These are phyloP conservation scores for Cantharis flavilabris DNA, from an alignment of 2,888 invertebrate species.

Conservation along the genomic window DNA sequence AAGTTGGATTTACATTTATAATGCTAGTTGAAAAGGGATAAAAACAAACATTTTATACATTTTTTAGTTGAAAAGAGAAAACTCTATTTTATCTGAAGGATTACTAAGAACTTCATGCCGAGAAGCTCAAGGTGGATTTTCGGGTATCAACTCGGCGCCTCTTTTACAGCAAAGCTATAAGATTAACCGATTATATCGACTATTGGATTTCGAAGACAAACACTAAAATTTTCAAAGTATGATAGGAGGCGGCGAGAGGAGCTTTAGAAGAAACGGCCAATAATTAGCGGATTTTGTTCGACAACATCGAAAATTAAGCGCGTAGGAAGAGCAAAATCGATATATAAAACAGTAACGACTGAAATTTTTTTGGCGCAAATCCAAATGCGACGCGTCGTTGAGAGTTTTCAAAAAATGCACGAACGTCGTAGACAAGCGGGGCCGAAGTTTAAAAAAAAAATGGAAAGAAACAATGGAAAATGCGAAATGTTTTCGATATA, in stretches of 20 bases:
- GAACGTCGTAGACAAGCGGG: background rate
- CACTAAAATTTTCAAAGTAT: background rate
- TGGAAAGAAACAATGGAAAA: conserved; percentile 12
- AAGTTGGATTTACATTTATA: conserved; percentile 7
- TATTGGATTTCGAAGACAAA: conserved; percentile 9
- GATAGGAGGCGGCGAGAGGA: background rate
- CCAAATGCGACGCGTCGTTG: background rate
- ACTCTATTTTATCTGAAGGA: conserved; percentile 8
- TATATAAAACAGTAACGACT: background rate
- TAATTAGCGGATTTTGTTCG: background rate
- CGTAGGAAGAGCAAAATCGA: background rate
- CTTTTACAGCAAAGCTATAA: conserved; percentile 21
- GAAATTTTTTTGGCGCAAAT: background rate
- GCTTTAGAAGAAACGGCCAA: background rate
- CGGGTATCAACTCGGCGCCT: conserved; percentile 21
- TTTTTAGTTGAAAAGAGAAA: conserved; percentile 9
- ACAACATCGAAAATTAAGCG: background rate
- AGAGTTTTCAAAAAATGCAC: background rate
- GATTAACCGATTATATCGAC: conserved; percentile 23
- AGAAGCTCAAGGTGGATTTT: conserved; percentile 25
- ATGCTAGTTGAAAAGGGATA: conserved; percentile 4
- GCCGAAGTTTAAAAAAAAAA: background rate
- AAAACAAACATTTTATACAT: background rate
- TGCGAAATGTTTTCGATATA: conserved; percentile 21
- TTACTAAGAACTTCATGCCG: conserved; percentile 21